phyloP scores from a whole-genome alignment of 2,888 invertebrate species.

The Macrostomum cliftonense region DNA sequence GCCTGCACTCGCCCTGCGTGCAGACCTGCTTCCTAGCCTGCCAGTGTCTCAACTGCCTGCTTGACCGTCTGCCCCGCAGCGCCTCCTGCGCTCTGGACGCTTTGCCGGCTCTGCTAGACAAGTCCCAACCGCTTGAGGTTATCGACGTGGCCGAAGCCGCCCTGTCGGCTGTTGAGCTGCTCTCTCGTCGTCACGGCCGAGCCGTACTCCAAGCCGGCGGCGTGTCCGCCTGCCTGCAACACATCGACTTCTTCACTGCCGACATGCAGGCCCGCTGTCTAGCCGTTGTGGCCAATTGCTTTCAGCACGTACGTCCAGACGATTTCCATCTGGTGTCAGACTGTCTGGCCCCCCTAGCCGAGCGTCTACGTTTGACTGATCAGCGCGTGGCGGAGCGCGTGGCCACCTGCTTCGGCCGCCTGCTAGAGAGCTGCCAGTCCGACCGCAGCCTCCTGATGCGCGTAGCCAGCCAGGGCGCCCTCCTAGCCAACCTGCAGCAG shows the following conservation, averaged over 20 bases:
- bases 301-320: constrained; percentile 72
- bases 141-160: constrained; percentile 99
- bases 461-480: constrained; percentile 63
- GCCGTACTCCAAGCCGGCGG: constrained; percentile 64
- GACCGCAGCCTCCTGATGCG: constrained; percentile 74
- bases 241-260: constrained; percentile 93
- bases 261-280: constrained; percentile 88
- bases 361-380: constrained; percentile 51
- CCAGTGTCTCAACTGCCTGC: constrained; percentile 85
- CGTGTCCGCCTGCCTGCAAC: constrained; percentile 81
- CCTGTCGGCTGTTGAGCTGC: constrained; percentile 83
- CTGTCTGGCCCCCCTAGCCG: constrained; percentile 65
- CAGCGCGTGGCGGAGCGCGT: constrained; percentile 94
- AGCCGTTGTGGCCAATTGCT: constrained; percentile 90
- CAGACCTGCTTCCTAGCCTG: constrained; percentile 99
- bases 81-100: constrained; percentile 80
- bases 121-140: constrained; percentile 49
- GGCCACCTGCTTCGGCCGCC: constrained; percentile 81
- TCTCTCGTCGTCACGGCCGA: constrained; percentile 85
- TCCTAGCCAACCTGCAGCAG: constrained; percentile 67
- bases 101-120: constrained; percentile 85
- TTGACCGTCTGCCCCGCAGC: constrained; percentile 88
- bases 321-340: constrained; percentile 82
- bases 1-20: constrained; percentile 93
- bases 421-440: constrained; percentile 84